phyloP scores from a whole-genome alignment of 2,113 vertebrate species.

The Myiozetetes cayanensis region DNA sequence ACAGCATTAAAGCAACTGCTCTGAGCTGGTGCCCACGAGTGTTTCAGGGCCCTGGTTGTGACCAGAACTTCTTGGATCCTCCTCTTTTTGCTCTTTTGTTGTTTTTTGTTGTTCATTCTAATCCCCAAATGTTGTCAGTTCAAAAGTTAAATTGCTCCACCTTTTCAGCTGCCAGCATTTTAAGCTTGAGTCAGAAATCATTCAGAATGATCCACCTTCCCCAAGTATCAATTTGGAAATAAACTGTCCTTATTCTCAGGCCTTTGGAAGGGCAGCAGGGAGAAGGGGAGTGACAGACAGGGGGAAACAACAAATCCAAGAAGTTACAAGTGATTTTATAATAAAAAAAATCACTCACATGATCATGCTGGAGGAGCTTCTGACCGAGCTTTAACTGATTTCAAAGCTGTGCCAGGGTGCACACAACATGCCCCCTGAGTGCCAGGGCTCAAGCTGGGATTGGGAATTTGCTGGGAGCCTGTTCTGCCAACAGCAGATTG shows the following conservation, averaged over 20 bases:
- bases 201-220: background rate
- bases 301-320: constrained; percentile 13
- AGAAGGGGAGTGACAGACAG: background rate
- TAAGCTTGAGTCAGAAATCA: background rate
- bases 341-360: background rate
- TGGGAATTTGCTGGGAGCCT: background rate
- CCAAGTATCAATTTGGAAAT: background rate
- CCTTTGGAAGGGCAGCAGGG: background rate
- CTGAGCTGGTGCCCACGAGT: background rate
- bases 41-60: background rate
- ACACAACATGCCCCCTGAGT: fast-evolving
- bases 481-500: background rate
- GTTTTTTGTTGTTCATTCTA: background rate
- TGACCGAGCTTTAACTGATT: background rate
- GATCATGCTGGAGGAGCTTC: background rate
- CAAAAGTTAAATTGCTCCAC: background rate
- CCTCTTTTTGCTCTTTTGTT: background rate
- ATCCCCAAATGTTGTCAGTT: background rate
- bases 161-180: background rate
- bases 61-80: constrained; percentile 35
- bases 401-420: background rate
- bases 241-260: background rate
- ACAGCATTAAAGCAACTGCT: background rate
- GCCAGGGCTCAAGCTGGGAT: background rate
- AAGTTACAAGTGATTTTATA: background rate